Evolutionary conservation across 2,797 vertebrate species (phyloP).

Genomic region (Leontocebus nigricollis): DNA sequence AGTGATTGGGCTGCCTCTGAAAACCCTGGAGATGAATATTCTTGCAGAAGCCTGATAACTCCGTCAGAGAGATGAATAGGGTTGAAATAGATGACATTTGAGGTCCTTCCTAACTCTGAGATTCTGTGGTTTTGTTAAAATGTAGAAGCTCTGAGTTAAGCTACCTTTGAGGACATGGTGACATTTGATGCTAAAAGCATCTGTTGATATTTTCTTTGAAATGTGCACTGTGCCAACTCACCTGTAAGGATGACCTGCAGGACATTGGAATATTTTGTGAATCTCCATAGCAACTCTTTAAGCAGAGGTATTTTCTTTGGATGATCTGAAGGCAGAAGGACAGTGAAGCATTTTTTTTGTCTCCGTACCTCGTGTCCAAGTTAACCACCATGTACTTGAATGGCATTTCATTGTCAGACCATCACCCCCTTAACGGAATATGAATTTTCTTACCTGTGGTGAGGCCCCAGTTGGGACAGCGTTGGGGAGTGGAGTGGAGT

Average conservation of each 20-base stretch:
- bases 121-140: constrained; percentile 16
- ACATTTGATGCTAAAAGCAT: constrained; percentile 61
- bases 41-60: not conserved
- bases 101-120: constrained; percentile 19
- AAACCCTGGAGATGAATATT: not conserved
- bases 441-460: not conserved
- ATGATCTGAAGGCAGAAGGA: constrained; percentile 9
- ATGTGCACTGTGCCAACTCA: constrained; percentile 43
- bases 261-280: constrained; percentile 1
- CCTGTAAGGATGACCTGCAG: constrained; percentile 47
- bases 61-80: not conserved
- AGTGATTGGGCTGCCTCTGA: not conserved
- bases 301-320: not conserved
- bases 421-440: not conserved
- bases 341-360: not conserved
- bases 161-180: constrained; percentile 52
- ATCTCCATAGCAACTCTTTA: constrained; percentile 75
- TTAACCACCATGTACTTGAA: not conserved
- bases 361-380: not conserved
- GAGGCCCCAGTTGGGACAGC: not conserved
- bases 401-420: not conserved
- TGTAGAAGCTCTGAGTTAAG: constrained; percentile 38
- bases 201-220: constrained; percentile 77
- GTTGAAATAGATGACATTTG: constrained; percentile 46
- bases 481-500: not conserved